phyloP scores from a whole-genome alignment of 35 echinoderm and acorn worm genomes.

The Ophioderma brevispina region DNA sequence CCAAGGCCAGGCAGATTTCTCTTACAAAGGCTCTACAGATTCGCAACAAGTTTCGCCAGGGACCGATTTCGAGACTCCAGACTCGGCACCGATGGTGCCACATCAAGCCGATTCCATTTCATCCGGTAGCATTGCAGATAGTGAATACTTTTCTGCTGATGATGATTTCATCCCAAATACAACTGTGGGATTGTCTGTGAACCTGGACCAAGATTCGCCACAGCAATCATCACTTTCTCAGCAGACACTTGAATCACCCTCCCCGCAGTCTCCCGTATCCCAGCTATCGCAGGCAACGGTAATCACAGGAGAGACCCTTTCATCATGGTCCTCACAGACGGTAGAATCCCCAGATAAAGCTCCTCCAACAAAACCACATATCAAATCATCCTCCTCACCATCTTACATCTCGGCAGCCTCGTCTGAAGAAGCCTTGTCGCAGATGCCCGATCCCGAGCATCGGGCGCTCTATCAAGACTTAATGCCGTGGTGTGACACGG shows the following conservation, averaged over 20 bases:
- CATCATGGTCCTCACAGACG: slow-evolving; percentile 7
- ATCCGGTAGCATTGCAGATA: slow-evolving; percentile 64
- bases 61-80: slow-evolving; percentile 1
- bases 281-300: not conserved
- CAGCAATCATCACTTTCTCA: not conserved
- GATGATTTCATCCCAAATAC: slow-evolving; percentile 42
- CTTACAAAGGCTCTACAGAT: not conserved
- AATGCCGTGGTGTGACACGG: not conserved
- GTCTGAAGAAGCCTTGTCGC: slow-evolving; percentile 26
- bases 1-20: not conserved
- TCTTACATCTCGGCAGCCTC: slow-evolving; percentile 59
- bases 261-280: slow-evolving; percentile 7
- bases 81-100: not conserved
- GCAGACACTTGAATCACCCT: not conserved
- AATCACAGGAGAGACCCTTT: slow-evolving; percentile 10
- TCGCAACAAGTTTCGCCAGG: not conserved
- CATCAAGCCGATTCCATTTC: slow-evolving; percentile 31
- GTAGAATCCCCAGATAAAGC: slow-evolving; percentile 22
- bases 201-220: not conserved
- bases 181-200: not conserved
- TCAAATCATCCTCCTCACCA: slow-evolving; percentile 27
- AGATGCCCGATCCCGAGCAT: not conserved
- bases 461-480: not conserved
- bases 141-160: slow-evolving; percentile 92
- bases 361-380: not conserved